phyloP scores from a whole-genome alignment of 2,797 vertebrate genomes.

The Prunella strophiata region DNA sequence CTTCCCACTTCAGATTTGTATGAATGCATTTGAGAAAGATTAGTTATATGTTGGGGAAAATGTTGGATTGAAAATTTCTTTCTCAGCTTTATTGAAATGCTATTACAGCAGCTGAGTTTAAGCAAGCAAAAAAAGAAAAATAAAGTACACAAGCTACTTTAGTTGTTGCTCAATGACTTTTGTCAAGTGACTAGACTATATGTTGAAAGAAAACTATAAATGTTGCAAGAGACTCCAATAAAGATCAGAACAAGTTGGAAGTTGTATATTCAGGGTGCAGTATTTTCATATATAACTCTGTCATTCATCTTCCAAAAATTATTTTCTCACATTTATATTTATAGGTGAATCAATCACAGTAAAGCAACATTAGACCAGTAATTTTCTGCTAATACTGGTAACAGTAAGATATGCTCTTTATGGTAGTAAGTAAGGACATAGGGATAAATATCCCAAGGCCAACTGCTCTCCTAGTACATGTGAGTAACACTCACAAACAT shows the following conservation, averaged over 20 bases:
- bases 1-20: neutral
- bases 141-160: neutral
- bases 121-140: neutral
- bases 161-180: neutral
- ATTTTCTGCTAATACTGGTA: neutral
- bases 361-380: neutral
- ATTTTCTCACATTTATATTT: neutral
- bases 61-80: neutral
- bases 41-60: too few relatives aligned
- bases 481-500: neutral
- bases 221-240: neutral
- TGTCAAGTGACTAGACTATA: neutral
- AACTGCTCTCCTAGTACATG: neutral
- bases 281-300: neutral
- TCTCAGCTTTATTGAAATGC: neutral
- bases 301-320: neutral
- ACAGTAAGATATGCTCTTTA: neutral
- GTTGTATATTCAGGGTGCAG: neutral
- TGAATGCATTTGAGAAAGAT: neutral
- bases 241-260: neutral
- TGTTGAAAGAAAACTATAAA: neutral
- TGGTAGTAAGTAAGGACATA: neutral
- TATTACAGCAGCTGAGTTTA: constrained; percentile 3
- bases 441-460: neutral
- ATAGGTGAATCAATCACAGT: neutral